Evolutionary conservation across 2,797 vertebrate genomes (phyloP), one percentile per base, ranked within the genome.

Genomic region (Onychomys torridus): DNA sequence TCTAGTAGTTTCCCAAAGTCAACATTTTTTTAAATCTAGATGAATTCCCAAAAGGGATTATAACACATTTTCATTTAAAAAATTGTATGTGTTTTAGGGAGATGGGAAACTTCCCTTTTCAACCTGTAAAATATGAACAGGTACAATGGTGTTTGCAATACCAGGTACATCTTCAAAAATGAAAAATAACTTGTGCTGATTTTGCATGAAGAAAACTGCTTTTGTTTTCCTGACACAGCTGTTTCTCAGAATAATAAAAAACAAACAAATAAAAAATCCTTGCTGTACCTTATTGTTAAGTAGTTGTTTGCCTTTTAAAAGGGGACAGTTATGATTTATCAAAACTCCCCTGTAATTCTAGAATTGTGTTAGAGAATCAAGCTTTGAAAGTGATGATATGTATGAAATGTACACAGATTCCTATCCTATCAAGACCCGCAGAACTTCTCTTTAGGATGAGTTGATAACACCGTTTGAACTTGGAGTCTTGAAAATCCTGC

Each of bases 181-280:
- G 23, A 90, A 87, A 93, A 97, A 23, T 89, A 92, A 71, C 65
- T 93, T 86, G 79, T 97, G 77, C 85, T 93, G 86, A 97, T 92
- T 93, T 94, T 57, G 91, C 37, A 93, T 59, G 87, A 92, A 96
- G 37, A 34, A 69, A 96, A 73, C 34, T n/a, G 46, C n/a, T 93
- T 93, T 90, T 71, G 21, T 90, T 92, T 93, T 92, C 71, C 94
- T 92, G 90, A 96, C 37, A n/a, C 67, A 91, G 81, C 67, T 90
- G 34, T 95, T 96, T 97, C 83, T 86, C 25, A 37, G 85, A 93
- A 90, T 71, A 88, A 34, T 43, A 90, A 92, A 91, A 71, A n/a
- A 46, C 73, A 75, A 75, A n/a, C 32, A 88, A 57, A 49, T n/a
- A 73, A 46, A 61, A 52, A 52, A 52, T 4, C 52, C 27, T 93